phyloP scores from a whole-genome alignment of 1,140 invertebrate genomes.

The Nasonia longicornis region DNA sequence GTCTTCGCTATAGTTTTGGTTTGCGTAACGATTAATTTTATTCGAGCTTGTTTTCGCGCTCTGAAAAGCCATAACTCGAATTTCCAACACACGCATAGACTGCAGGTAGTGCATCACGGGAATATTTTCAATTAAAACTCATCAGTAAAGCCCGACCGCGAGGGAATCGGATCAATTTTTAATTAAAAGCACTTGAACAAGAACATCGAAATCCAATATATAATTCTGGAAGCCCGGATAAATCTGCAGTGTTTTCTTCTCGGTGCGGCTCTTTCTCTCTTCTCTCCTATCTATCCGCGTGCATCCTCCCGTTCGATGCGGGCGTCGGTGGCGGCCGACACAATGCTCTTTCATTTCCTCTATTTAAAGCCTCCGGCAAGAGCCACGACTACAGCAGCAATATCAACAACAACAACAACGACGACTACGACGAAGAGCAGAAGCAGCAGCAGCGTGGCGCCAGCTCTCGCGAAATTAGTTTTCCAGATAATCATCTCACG shows the following conservation, averaged over 20 bases:
- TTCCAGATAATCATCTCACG: slow-evolving; percentile 69
- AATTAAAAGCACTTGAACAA: slow-evolving; percentile 29
- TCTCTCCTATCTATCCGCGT: slow-evolving; percentile 26
- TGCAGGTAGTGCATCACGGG: neutral
- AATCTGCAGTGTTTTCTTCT: slow-evolving; percentile 34
- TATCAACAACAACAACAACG: slow-evolving; percentile 43
- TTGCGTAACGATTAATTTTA: neutral
- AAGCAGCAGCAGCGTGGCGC: slow-evolving; percentile 49
- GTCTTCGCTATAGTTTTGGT: neutral
- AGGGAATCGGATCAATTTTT: slow-evolving; percentile 12
- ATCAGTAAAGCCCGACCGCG: neutral
- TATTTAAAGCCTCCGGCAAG: slow-evolving; percentile 46
- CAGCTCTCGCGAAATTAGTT: slow-evolving; percentile 68
- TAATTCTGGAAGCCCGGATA: slow-evolving; percentile 24
- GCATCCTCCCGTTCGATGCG: slow-evolving; percentile 32
- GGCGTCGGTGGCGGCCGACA: slow-evolving; percentile 45
- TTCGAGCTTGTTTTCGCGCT: too few relatives aligned
- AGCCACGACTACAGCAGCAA: slow-evolving; percentile 44
- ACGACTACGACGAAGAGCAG: slow-evolving; percentile 43
- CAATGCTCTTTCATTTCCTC: slow-evolving; percentile 57
- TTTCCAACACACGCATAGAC: too few relatives aligned
- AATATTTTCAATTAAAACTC: slow-evolving; percentile 34
- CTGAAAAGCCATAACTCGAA: too few relatives aligned
- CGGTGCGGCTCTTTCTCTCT: neutral
- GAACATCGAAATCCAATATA: slow-evolving; percentile 39